A percentile compares a stretch with the other conserved stretches of the same genome.
Evolutionary conservation across 2,888 invertebrate species (phyloP).

Genomic region (Augochlorella aurata): DNA sequence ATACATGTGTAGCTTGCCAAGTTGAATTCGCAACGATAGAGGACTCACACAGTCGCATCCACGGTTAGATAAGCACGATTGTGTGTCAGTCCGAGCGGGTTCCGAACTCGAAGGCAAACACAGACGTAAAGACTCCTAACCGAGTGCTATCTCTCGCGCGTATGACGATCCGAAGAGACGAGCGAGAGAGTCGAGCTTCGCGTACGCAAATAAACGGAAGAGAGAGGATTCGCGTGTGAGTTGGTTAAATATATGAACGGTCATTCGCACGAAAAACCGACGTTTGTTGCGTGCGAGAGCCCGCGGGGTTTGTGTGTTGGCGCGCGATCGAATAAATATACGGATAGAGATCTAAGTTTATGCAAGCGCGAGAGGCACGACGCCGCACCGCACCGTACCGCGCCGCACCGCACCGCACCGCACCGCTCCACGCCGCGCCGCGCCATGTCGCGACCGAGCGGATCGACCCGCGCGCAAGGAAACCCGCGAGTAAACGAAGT

Average conservation of each 20-base stretch:
- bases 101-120: slow-evolving; percentile 37
- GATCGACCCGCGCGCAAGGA: slow-evolving; percentile 5
- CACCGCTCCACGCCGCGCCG: background rate
- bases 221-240: slow-evolving; percentile 43
- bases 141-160: slow-evolving; percentile 31
- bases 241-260: slow-evolving; percentile 55
- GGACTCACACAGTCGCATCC: too few relatives aligned
- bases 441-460: background rate
- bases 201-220: slow-evolving; percentile 43
- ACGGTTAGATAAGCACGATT: slow-evolving; percentile 47
- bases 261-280: slow-evolving; percentile 53
- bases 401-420: too few relatives aligned
- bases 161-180: slow-evolving; percentile 42
- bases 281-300: slow-evolving; percentile 49
- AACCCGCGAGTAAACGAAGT: slow-evolving; percentile 14
- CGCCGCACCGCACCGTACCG: background rate
- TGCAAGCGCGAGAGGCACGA: slow-evolving; percentile 28
- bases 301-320: slow-evolving; percentile 30
- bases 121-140: slow-evolving; percentile 19
- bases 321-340: slow-evolving; percentile 54
- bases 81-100: slow-evolving; percentile 32
- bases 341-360: slow-evolving; percentile 51
- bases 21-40: too few relatives aligned
- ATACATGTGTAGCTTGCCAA: too few relatives aligned
- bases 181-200: slow-evolving; percentile 3